Conservation (phyloP, 2,113 vertebrate species). For the Ceyx melanurus region DNA sequence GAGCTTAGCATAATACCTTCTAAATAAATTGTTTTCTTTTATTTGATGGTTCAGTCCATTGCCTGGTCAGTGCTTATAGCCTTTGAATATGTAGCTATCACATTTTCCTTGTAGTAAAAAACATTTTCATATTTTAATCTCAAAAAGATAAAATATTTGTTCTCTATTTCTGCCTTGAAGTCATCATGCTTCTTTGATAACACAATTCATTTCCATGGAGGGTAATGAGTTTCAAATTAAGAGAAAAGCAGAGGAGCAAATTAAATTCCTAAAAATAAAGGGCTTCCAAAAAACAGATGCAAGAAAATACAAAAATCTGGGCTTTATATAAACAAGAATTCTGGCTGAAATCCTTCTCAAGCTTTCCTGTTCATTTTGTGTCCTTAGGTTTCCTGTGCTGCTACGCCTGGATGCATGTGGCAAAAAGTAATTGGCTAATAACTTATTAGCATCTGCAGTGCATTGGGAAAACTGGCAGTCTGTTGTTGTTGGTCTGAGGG, state of each 20-base stretch:
- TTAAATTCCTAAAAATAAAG: not conserved
- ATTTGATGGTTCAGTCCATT: not conserved
- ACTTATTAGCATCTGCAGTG: slow-evolving; percentile 29
- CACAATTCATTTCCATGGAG: not conserved
- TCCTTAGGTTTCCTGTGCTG: not conserved
- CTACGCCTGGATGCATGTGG: not conserved
- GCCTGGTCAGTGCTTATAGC: not conserved
- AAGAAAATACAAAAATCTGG: not conserved
- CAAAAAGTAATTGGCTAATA: slow-evolving; percentile 53
- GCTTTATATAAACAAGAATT: not conserved
- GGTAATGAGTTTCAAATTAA: not conserved
- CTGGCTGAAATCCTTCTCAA: not conserved
- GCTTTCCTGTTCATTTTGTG: not conserved
- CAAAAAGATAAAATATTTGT: not conserved
- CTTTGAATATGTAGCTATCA: not conserved
- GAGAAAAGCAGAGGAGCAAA: not conserved
- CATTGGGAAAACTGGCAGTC: slow-evolving; percentile 4
- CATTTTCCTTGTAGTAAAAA: not conserved
- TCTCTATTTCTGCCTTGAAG: not conserved
- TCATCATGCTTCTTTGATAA: not conserved
- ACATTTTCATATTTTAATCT: not conserved
- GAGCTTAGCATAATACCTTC: not conserved
- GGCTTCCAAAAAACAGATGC: not conserved
- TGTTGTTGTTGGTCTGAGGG: slow-evolving; percentile 11
- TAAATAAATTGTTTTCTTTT: not conserved